Evolutionary conservation across 53 echinoderm and acorn worm genomes (phyloP), one percentile per base, ranked within the genome.

Genomic region (Antedon mediterranea): DNA sequence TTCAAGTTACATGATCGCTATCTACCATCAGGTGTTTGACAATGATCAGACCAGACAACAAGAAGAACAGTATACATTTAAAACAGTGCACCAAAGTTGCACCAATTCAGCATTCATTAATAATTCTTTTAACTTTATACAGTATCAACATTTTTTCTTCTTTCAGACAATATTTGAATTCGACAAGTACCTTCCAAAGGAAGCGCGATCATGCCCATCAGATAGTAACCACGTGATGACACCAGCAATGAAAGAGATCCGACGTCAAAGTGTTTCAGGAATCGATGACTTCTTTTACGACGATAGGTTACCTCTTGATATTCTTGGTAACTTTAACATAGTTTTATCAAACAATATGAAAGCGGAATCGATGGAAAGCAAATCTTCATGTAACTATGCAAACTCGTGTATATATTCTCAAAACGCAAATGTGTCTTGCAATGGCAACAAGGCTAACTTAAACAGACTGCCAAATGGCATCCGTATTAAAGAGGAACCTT

Each of bases 401-500:
- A 32, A 28, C n/a, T 3, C 32, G 9, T 30, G 76, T 18, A 2
- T 28, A 28, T 43, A 27, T 78, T 28, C 78, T 6, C 29, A 79
- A 23, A 43, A 72, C 27, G 42, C 76, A 33, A 77, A 85, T 72
- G 37, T 34, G 71, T 79, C 43, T 20, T 42, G 37, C 8, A 32
- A 76, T 18, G 72, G 70, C 32, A 76, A 18, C 57, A 57, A 57
- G 57, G 57, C 57, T 23, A 57, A 57, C 23, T 57, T 57, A 57
- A 57, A 57, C 20, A 13, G 57, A 57, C 11, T 57, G 9, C 57
- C 57, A 57, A 57, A 57, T n/a, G 83, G 83, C 37, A 83, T 87
- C 32, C 73, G 71, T 15, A 90, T 90, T 72, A 90, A 90, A 76
- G 83, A 87, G 70, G 90, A 87, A 85, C 90, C 90, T 29, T 43